Evolutionary conservation across 2,888 invertebrate species (phyloP).

Genomic region (Sturmia bella): DNA sequence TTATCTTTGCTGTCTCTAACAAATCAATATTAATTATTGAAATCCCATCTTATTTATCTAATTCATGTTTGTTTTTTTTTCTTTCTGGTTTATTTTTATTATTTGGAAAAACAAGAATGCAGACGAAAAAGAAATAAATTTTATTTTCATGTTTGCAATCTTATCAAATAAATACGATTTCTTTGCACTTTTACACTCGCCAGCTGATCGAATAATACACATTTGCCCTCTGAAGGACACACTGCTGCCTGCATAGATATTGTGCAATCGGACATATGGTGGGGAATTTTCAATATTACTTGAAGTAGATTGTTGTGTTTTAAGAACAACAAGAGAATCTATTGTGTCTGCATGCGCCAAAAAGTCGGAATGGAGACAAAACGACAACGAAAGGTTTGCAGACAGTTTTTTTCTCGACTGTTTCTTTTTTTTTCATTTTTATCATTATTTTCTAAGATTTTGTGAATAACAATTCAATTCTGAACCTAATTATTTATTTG

Average conservation of each 20-base stretch:
- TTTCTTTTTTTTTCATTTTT: no score
- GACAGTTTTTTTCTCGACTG: no score
- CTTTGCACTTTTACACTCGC: slow-evolving; percentile 26
- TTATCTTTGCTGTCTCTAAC: slow-evolving; percentile 12
- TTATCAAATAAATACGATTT: slow-evolving; percentile 27
- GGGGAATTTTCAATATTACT: slow-evolving; percentile 6
- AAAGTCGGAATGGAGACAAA: no score
- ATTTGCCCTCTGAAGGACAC: not conserved
- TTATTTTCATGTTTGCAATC: slow-evolving; percentile 46
- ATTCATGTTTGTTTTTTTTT: not conserved
- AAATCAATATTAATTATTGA: slow-evolving; percentile 60
- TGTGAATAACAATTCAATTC: no score
- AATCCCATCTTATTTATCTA: slow-evolving; percentile 33
- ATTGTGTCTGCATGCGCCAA: no score
- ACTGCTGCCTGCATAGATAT: no score
- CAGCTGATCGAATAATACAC: slow-evolving; percentile 20
- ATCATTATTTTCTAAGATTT: no score
- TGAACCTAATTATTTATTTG: no score
- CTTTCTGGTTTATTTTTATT: not conserved
- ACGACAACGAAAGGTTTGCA: no score
- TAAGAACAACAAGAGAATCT: not conserved
- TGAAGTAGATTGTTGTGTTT: slow-evolving; percentile 34
- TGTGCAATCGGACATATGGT: not conserved
- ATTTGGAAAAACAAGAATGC: slow-evolving; percentile 1
- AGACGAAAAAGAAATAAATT: slow-evolving; percentile 25